A percentile compares a stretch with the other conserved stretches of the same genome.
phyloP scores from a whole-genome alignment of 2,113 vertebrate genomes.

The Aramus guarauna region DNA sequence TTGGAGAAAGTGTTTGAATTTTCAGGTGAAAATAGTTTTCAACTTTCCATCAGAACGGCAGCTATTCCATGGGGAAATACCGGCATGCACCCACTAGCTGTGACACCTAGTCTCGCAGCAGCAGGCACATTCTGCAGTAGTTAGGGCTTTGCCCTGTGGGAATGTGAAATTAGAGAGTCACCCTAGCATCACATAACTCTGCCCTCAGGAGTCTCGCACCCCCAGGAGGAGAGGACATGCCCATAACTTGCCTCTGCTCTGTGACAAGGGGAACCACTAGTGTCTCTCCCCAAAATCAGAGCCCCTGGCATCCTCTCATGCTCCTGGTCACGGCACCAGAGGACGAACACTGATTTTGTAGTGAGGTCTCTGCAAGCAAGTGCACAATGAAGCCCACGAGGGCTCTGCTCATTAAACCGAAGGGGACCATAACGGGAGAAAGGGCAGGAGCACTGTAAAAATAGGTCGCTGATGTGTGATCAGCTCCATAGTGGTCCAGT shows the following conservation, averaged over 20 bases:
- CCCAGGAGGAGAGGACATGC: background rate
- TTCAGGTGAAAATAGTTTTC: background rate
- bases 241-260: background rate
- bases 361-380: background rate
- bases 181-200: background rate
- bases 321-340: background rate
- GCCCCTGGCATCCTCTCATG: fast-evolving
- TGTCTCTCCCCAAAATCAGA: background rate
- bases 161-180: background rate
- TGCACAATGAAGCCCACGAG: fast-evolving
- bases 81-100: fast-evolving
- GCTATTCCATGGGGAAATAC: background rate
- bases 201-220: background rate
- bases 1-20: background rate
- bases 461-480: background rate
- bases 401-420: background rate
- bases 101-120: background rate
- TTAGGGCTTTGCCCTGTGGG: background rate
- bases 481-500: background rate
- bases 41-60: background rate
- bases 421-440: background rate
- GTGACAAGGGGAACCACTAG: background rate
- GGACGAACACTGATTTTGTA: background rate
- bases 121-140: background rate
- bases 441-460: background rate